Evolutionary conservation across 2,888 invertebrate genomes (phyloP).

Genomic region (Ischnura elegans): DNA sequence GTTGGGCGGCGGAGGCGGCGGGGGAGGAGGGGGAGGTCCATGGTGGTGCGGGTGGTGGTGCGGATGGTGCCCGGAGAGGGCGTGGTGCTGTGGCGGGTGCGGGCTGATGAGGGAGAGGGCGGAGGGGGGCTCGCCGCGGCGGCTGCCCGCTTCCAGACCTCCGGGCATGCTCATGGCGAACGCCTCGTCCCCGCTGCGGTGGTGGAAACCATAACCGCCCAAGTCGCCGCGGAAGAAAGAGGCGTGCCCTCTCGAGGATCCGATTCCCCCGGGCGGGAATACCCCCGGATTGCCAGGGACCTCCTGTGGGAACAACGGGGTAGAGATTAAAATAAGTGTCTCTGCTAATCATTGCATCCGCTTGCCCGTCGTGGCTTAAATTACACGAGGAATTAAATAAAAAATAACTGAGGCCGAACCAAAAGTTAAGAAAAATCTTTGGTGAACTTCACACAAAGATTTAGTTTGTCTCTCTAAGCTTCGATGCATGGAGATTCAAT

Average conservation of each 20-base stretch:
- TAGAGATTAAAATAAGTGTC: background rate
- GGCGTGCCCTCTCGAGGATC: slow-evolving; percentile 54
- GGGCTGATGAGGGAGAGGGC: slow-evolving; percentile 71
- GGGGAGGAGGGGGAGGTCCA: slow-evolving; percentile 47
- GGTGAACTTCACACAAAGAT: no score
- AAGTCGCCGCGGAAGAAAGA: slow-evolving; percentile 47
- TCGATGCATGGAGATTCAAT: no score
- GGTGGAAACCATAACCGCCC: slow-evolving; percentile 58
- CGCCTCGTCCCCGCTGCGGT: slow-evolving; percentile 45
- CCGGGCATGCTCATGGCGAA: slow-evolving; percentile 89
- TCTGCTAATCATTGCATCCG: no score
- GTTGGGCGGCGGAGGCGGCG: slow-evolving; percentile 38
- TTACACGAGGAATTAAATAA: no score
- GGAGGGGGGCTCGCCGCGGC: slow-evolving; percentile 70
- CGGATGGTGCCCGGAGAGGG: slow-evolving; percentile 73
- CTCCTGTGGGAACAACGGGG: background rate
- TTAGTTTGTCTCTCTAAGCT: no score
- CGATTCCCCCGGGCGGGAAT: slow-evolving; percentile 64
- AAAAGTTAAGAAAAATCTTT: no score
- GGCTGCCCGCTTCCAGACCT: slow-evolving; percentile 84
- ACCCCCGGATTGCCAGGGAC: slow-evolving; percentile 60
- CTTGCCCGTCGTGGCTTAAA: no score
- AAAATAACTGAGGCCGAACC: no score
- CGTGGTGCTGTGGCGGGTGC: slow-evolving; percentile 71
- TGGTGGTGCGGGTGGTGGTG: slow-evolving; percentile 52